These are phyloP conservation scores for Planiliza haematocheilus DNA, from an alignment of 2,113 vertebrate genomes.

Conservation along the genomic window DNA sequence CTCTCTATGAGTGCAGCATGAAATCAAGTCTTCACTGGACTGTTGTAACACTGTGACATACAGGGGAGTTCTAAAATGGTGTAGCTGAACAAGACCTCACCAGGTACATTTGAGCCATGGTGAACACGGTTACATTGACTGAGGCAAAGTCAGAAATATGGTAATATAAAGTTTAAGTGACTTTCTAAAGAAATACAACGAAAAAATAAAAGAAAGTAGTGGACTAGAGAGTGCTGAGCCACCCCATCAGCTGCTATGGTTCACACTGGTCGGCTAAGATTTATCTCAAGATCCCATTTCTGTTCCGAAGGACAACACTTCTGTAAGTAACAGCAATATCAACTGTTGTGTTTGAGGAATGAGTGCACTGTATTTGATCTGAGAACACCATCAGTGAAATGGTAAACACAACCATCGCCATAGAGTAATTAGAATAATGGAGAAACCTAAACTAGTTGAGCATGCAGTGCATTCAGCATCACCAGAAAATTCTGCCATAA, in stretches of 20 bases:
- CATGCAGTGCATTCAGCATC: not conserved
- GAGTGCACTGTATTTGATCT: not conserved
- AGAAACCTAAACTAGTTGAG: not conserved
- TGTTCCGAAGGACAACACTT: too few species aligned
- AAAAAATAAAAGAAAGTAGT: not conserved
- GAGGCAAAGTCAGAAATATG: too few species aligned
- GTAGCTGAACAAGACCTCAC: not conserved
- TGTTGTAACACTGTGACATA: not conserved
- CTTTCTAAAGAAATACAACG: not conserved
- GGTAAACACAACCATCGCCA: not conserved
- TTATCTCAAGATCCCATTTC: too few species aligned
- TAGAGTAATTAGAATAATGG: not conserved
- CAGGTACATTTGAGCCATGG: too few species aligned
- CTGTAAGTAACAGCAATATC: too few species aligned
- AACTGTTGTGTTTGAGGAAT: not conserved
- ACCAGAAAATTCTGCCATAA: not conserved
- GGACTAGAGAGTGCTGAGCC: not conserved
- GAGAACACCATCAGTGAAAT: slow-evolving; percentile 1
- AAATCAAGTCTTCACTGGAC: not conserved
- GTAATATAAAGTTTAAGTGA: not conserved
- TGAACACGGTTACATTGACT: too few species aligned
- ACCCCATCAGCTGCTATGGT: too few species aligned
- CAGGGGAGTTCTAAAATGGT: not conserved
- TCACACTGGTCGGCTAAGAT: too few species aligned
- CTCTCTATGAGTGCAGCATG: too few species aligned